Evolutionary conservation across 2,797 vertebrate genomes (phyloP), one percentile per base, ranked within the genome.

Genomic region (Enteromius unitaeniatus): DNA sequence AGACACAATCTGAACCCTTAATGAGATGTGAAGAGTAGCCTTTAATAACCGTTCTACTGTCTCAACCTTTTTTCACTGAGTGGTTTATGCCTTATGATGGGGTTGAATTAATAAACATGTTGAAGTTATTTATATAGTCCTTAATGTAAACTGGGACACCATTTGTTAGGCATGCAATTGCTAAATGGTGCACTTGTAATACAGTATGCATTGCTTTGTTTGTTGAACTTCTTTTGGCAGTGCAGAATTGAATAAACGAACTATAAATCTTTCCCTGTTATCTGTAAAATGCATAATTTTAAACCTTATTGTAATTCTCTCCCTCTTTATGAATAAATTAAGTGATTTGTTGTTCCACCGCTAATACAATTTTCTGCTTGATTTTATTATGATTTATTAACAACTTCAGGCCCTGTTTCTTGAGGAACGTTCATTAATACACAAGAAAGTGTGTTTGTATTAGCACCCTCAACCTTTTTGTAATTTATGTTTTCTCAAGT

Each of bases 11-110:
- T 45, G 65, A 51, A 81, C 79, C 37, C 23, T n/a, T 34, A 72
- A 58, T 45, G 58, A 21, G 6, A 65, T 21, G 77, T 67, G 9
- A 65, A 1, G 55, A 21, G 51, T 26, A 53, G 80, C 58, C 45
- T 72, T 40, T 51, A n/a, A 81, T 40, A 75, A 65, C 81, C 19
- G 31, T 82, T 82, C 80, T 6, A 28, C 81, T 82, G 81, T 82
- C 60, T 42, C 42, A 42, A 42, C 10, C 42, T 42, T 42, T 51
- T 75, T 64, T 40, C 9, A 72, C 70, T 81, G 51, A 81, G 45
- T 82, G 70, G 70, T 51, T 75, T 75, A 40, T 82, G 80, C 42
- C 70, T 82, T 53, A 82, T 82, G 21, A 51, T 75, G 40, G 68
- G 79, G 40, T 75, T 74, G 10, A 64, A 82, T 49, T 31, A 62